Base-by-base conservation (phyloP, 2,113 vertebrate species). In the Zapornia atra region DNA sequence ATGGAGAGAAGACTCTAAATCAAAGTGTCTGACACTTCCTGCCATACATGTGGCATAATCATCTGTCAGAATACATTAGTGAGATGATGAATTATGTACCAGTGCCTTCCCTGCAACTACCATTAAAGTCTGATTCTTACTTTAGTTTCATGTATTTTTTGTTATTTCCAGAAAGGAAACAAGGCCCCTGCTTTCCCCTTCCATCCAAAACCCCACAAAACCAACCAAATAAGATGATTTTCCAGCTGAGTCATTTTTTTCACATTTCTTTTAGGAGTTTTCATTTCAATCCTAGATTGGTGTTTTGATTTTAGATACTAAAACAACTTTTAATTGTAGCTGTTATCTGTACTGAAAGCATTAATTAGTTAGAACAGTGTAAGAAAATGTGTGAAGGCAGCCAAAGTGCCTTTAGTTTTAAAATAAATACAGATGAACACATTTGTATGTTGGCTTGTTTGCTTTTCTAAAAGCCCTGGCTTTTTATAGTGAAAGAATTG, bases 1-100 rank as follows among this genome's bases (percentile, higher is more conserved):
- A 92, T 15, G 9, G 44, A 89, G n/a, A 93, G 63, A 78, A 83
- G 77, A 56, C 7, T 91, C 51, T 92, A 96, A 94, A 95, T 90
- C 88, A 82, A 94, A 93, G 48, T 13, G n/a, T 89, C 92, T 93
- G 91, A 84, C 80, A 84, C 34, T 76, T 90, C 38, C 65, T 93
- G 83, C 65, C 25, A 65, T 72, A 82, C 48, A 46, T 89, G 57
- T 87, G 93, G 94, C 88, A 92, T 89, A 91, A 91, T 92, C 59
- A 57, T 82, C 69, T 94, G 77, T 63, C 80, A 84, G 61, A 72
- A 75, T 66, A 57, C 77, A 92, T 96, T 89, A 96, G 33, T 76
- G 40, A 73, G 48, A 17, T 36, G 36, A 71, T 89, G 73, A 92
- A 75, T 93, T 94, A 87, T 87, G 77, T 86, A 93, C 61, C 40